Conservation (phyloP, 2,888 invertebrate species). For the Mechanitis mazaeus region DNA sequence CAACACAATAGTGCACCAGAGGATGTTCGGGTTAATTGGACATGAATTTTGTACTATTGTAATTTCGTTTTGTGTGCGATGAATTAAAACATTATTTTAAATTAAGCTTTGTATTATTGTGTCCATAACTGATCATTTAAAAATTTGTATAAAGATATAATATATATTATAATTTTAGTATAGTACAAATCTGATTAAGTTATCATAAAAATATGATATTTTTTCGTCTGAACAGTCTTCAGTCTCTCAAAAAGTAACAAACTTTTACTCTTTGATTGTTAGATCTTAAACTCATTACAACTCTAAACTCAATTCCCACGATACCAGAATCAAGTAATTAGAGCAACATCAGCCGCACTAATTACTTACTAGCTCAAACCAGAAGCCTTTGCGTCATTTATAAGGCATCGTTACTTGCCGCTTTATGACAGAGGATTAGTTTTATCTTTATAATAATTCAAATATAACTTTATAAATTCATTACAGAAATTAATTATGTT, state of each 20-base stretch:
- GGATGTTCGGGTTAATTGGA: conserved; percentile 39
- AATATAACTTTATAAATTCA: too few species aligned
- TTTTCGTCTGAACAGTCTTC: too few species aligned
- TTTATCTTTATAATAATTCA: not conserved
- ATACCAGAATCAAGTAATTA: conserved; percentile 14
- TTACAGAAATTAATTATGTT: too few species aligned
- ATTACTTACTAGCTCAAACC: conserved; percentile 15
- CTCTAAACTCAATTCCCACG: not conserved
- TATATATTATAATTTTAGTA: too few species aligned
- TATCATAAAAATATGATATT: too few species aligned
- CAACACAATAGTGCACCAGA: conserved; percentile 35
- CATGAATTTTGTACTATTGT: conserved; percentile 47
- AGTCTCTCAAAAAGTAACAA: too few species aligned
- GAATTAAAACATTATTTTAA: conserved; percentile 10
- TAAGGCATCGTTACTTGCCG: not conserved
- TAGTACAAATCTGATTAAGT: too few species aligned
- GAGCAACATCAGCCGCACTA: conserved; percentile 16
- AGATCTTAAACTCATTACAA: too few species aligned
- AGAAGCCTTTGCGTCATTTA: conserved; percentile 1
- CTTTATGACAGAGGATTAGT: not conserved
- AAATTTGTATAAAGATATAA: too few species aligned
- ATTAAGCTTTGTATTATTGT: conserved; percentile 1
- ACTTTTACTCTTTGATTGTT: too few species aligned
- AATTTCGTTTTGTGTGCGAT: conserved; percentile 11
- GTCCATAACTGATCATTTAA: not conserved